phyloP scores from a whole-genome alignment of 2,888 invertebrate species.

The Troilus luridus region DNA sequence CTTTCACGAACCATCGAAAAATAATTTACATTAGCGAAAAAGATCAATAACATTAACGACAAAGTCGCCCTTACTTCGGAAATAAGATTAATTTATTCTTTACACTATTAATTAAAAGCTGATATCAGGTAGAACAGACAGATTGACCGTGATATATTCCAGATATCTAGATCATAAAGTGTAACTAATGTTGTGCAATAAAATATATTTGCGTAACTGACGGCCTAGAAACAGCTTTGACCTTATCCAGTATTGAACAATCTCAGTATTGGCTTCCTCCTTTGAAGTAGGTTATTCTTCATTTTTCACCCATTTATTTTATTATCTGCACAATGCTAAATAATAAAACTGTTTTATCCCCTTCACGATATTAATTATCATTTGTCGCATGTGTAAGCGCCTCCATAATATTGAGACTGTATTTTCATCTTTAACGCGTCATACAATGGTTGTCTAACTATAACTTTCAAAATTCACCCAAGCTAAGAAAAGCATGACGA shows the following conservation, averaged over 20 bases:
- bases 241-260: constrained; percentile 8
- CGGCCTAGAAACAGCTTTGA: not conserved
- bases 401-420: too few species aligned
- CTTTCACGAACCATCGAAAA: too few species aligned
- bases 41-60: too few species aligned
- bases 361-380: too few species aligned
- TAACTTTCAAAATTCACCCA: too few species aligned
- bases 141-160: not conserved
- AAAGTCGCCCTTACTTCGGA: too few species aligned
- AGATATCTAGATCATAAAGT: not conserved
- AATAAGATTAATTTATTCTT: too few species aligned
- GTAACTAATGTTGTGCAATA: not conserved
- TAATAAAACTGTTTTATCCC: not conserved
- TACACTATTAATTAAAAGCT: not conserved
- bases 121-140: not conserved
- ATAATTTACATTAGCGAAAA: too few species aligned
- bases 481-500: too few species aligned
- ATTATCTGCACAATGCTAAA: not conserved
- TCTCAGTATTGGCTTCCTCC: not conserved
- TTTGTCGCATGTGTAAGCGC: too few species aligned
- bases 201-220: not conserved
- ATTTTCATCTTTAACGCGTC: too few species aligned
- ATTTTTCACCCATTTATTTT: not conserved
- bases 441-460: too few species aligned
- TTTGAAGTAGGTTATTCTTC: not conserved